These are phyloP conservation scores for Zosterops pallidus DNA, from an alignment of 2,113 vertebrate genomes.

Conservation along the genomic window DNA sequence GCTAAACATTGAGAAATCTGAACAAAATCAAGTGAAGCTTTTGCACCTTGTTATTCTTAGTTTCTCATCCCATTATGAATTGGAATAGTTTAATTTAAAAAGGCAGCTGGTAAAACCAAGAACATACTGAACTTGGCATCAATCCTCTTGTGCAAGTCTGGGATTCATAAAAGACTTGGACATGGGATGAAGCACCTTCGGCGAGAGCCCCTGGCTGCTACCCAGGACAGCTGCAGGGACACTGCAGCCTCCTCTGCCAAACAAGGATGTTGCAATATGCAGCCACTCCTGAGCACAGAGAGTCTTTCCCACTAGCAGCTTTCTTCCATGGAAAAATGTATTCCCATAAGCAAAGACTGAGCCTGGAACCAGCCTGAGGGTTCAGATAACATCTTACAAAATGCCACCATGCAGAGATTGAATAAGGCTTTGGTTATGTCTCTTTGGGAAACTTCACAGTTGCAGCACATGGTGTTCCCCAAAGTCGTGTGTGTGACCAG, in stretches of 20 bases:
- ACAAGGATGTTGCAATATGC: background rate
- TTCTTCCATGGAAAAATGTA: background rate
- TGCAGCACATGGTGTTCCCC: background rate
- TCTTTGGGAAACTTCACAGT: background rate
- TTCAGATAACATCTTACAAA: background rate
- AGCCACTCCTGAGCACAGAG: background rate
- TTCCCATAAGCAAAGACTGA: background rate
- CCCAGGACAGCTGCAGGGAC: slow-evolving; percentile 15
- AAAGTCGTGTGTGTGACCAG: background rate
- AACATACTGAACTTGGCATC: slow-evolving; percentile 9
- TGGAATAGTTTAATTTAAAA: background rate
- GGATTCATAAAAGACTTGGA: slow-evolving; percentile 30
- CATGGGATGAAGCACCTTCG: background rate
- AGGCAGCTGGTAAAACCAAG: slow-evolving; percentile 10
- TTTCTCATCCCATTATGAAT: background rate
- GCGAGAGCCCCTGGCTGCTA: background rate
- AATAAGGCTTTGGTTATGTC: background rate
- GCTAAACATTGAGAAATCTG: background rate
- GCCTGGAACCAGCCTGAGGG: background rate
- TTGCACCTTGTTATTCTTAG: background rate
- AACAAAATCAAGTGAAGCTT: background rate
- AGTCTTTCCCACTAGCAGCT: background rate
- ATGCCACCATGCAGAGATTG: background rate
- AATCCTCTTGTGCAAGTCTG: background rate
- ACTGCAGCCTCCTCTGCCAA: background rate